A percentile compares a stretch with the other conserved stretches of the same genome.
These are phyloP conservation scores for Caenorhabditis doughertyi DNA, from an alignment of 2,888 invertebrate species.

Conservation along the genomic window DNA sequence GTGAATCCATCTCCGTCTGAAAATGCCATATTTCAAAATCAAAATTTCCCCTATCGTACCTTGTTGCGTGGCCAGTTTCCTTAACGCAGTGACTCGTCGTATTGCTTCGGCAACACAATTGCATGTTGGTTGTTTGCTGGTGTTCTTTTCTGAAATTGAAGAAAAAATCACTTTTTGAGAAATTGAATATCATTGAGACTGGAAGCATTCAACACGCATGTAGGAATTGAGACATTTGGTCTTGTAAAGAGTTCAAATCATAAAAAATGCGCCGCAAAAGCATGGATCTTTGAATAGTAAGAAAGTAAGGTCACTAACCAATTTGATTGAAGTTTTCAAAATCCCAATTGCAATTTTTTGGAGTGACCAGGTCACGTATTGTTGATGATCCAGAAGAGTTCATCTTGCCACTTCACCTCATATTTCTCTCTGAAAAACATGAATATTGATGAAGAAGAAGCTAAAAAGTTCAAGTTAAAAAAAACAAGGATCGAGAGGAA, in stretches of 20 bases:
- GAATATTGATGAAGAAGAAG: background rate
- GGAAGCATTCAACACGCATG: background rate
- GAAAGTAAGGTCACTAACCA: constrained; percentile 18
- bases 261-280: background rate
- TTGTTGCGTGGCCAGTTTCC: constrained; percentile 60
- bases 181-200: constrained; percentile 7
- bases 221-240: constrained; percentile 2
- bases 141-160: constrained; percentile 52
- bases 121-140: constrained; percentile 57
- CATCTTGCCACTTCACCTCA: constrained; percentile 46
- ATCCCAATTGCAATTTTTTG: constrained; percentile 66
- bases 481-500: background rate
- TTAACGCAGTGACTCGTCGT: constrained; percentile 65
- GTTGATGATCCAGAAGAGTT: constrained; percentile 56
- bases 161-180: background rate
- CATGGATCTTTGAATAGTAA: background rate
- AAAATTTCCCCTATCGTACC: constrained; percentile 24
- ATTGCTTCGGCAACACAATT: constrained; percentile 71
- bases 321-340: constrained; percentile 53
- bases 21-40: background rate
- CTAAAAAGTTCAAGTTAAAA: background rate
- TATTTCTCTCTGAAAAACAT: constrained; percentile 25
- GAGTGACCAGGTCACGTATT: constrained; percentile 69
- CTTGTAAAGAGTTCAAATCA: background rate
- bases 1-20: constrained; percentile 70